These are phyloP conservation scores for Dinocampus coccinellae DNA, from an alignment of 2,888 invertebrate species.

Conservation along the genomic window DNA sequence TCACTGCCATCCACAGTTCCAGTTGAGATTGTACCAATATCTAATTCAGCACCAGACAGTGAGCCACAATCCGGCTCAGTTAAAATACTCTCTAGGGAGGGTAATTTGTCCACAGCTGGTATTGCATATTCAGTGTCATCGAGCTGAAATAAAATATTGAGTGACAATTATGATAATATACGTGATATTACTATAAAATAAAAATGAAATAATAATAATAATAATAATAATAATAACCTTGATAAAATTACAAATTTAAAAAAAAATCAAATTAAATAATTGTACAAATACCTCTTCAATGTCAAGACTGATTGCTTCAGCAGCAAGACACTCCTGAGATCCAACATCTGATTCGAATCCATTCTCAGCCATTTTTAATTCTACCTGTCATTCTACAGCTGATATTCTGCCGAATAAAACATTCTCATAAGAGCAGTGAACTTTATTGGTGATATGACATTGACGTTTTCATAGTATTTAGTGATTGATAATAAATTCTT, in stretches of 20 bases:
- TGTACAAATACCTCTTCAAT: conserved; percentile 75
- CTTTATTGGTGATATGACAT: not conserved
- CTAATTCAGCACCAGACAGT: conserved; percentile 72
- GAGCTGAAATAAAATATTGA: conserved; percentile 72
- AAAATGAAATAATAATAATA: no score
- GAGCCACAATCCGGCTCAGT: conserved; percentile 81
- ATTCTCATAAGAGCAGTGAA: conserved; percentile 5
- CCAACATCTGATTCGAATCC: conserved; percentile 76
- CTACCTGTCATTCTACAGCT: conserved; percentile 49
- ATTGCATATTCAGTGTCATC: conserved; percentile 87
- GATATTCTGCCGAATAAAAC: conserved; percentile 29
- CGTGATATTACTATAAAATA: no score
- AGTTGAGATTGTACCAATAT: conserved; percentile 58
- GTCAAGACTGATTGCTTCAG: conserved; percentile 74
- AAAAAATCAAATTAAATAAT: not conserved
- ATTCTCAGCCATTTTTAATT: conserved; percentile 66
- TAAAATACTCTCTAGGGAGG: conserved; percentile 85
- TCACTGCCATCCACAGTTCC: conserved; percentile 69
- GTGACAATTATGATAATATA: not conserved
- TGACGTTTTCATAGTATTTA: not conserved
- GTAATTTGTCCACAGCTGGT: conserved; percentile 80
- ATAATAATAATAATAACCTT: not conserved
- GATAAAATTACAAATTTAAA: not conserved
- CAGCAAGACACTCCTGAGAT: conserved; percentile 77
- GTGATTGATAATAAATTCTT: not conserved